These are phyloP conservation scores for Urocolius indicus DNA, from an alignment of 2,113 vertebrate species.

Conservation along the genomic window DNA sequence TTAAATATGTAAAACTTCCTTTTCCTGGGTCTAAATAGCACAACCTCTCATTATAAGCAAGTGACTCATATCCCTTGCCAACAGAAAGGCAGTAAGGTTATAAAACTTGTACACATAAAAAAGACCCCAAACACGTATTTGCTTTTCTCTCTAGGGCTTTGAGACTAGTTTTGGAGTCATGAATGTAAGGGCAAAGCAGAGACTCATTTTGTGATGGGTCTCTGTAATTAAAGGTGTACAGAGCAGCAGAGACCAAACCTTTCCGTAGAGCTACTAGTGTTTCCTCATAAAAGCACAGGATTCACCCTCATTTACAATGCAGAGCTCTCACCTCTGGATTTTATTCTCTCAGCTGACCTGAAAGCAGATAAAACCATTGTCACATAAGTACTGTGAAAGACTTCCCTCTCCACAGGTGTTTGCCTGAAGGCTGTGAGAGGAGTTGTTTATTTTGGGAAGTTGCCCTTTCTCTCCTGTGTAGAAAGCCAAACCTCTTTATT, in stretches of 20 bases:
- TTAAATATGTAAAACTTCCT: neutral
- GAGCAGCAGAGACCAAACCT: slow-evolving; percentile 5
- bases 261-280: neutral
- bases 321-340: neutral
- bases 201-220: neutral
- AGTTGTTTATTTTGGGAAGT: neutral
- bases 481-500: neutral
- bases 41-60: neutral
- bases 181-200: neutral
- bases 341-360: slow-evolving; percentile 25
- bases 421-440: slow-evolving; percentile 21
- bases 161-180: neutral
- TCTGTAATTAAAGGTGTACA: neutral
- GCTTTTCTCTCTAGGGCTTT: neutral
- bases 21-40: neutral
- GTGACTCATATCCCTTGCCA: neutral
- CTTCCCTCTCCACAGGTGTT: slow-evolving; percentile 18
- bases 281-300: neutral
- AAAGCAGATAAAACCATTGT: slow-evolving; percentile 1
- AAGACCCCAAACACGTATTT: neutral
- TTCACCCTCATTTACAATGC: neutral
- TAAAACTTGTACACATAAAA: neutral
- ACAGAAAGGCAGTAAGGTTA: neutral
- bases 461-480: neutral
- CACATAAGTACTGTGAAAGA: neutral